A percentile compares a stretch with the other conserved stretches of the same genome.
Conservation (phyloP, 2,888 invertebrate species). For the Agrenia bidenticulata region DNA sequence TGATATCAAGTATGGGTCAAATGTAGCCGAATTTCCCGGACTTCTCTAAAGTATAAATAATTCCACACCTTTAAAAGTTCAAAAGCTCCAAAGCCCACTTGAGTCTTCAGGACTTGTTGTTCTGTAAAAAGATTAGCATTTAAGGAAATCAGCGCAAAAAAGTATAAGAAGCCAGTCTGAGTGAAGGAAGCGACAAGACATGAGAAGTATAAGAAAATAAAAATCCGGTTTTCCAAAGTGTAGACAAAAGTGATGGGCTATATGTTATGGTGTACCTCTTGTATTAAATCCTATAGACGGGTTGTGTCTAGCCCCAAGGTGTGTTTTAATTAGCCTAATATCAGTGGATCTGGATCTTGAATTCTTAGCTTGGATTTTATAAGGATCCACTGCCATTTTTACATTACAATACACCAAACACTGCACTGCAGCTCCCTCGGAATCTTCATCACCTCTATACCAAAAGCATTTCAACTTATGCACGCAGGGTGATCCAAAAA, state of each 20-base stretch:
- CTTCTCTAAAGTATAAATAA: too few species aligned
- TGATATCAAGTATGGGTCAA: too few species aligned
- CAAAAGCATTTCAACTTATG: too few species aligned
- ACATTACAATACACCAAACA: too few species aligned
- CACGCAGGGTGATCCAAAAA: too few species aligned
- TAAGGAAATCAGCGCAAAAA: slow-evolving; percentile 16
- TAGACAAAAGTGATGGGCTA: slow-evolving; percentile 34
- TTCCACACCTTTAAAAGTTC: too few species aligned
- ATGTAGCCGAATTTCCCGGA: too few species aligned
- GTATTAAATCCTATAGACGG: not conserved
- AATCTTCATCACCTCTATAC: too few species aligned
- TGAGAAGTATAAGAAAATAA: slow-evolving; percentile 24
- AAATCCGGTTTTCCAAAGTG: slow-evolving; percentile 43
- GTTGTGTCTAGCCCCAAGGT: slow-evolving; percentile 30
- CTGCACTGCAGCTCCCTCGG: too few species aligned
- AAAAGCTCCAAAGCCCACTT: too few species aligned
- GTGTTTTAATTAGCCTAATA: slow-evolving; percentile 46
- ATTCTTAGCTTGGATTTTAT: not conserved
- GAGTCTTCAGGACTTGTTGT: not conserved
- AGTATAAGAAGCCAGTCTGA: not conserved
- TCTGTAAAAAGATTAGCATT: slow-evolving; percentile 9
- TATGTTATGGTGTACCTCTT: not conserved
- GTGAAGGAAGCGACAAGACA: slow-evolving; percentile 13
- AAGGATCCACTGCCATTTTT: not conserved
- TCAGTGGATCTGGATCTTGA: slow-evolving; percentile 14